Base-by-base conservation (phyloP, 2,888 invertebrate genomes). In the Perizoma flavofasciatum region DNA sequence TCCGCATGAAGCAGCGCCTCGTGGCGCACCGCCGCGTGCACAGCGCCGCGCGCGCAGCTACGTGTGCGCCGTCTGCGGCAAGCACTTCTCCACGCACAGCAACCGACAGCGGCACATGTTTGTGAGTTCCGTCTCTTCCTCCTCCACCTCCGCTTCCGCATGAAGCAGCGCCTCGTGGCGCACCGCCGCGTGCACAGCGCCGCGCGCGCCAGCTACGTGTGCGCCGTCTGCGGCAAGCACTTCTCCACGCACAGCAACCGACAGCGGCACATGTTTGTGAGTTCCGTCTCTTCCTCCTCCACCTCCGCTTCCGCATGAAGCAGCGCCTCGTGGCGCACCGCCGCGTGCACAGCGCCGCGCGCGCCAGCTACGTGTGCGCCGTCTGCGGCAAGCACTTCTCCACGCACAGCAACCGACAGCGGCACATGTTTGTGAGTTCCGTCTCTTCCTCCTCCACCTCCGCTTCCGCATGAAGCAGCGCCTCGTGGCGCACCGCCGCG, bases 341-440 rank as follows among this genome's bases (percentile, higher is more conserved):
- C 79, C 49, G 88, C 0, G 85, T 86, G 4, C 90, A 89, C 68
- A 62, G 62, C 53, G 78, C 81, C 0, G 63, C 77, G 5, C 56
- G 88, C 0, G 84, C 89, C 0, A 75, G 75, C 1, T 89, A 87
- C 78, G 86, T 85, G 70, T 91, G 90, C 34, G 83, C 85, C 0
- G 69, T 91, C 1, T 91, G 90, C 51, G 89, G 88, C 43, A 89
- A 89, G 34, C 85, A 86, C 65, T 91, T 91, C 66, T 86, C 89
- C 0, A 88, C 87, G 78, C 87, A 77, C 65, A 89, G 88, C 59
- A 91, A 91, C 59, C 58, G 90, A 0, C 51, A 86, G n/a, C 43
- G 90, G 44, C 90, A 91, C 32, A 91, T 91, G 90, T 89, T 89
- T 73, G 90, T 90, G 49, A 87, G 89, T 88, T 54, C 43, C 37